Base-by-base conservation (phyloP, 2,797 vertebrate genomes). In the Enteromius thamalakanensis region DNA sequence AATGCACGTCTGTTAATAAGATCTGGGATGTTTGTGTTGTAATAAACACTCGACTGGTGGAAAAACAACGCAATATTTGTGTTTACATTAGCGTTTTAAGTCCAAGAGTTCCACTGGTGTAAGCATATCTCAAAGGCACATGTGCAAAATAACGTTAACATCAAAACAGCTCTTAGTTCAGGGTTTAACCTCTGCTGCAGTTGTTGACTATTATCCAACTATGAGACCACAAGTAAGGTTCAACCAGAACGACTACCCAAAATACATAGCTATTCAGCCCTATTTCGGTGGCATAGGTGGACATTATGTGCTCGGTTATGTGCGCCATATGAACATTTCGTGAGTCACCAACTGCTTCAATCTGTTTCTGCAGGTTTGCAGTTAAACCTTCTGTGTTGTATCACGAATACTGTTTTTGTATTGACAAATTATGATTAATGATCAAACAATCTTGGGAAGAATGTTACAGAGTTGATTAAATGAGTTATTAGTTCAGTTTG, bases 351-450 rank as follows among this genome's bases (percentile, higher is more conserved):
- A 75, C 21, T 58, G 21, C 51, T 76, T 76, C 21, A 76, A 23
- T 76, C 34, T 76, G 32, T 79, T 79, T 62, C 23, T 37, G 40
- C 21, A 51, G 42, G 62, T 37, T 51, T n/a, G 21, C 76, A 67
- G n/a, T 37, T 32, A 67, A 67, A 67, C 29, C 3, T 5, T 78
- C 26, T 79, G 29, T 51, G 32, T 34, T 53, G 29, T 8, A 51
- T 79, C 19, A n/a, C 6, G 1, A 9, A 23, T 19, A 51, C 42
- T 60, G 42, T 64, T 37, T 51, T 37, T 77, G 40, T 51, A 34
- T 49, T 32, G 40, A 67, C 42, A 7, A 76, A 37, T 58, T 49
- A 45, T 70, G 65, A 55, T 80, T 70, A 29, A 55, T 58, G 49
- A 70, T 14, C 65, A 26, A 21, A 34, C 23, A 58, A 26, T 70